phyloP scores from a whole-genome alignment of 2,113 vertebrate genomes.

The Porphyrio hochstetteri region DNA sequence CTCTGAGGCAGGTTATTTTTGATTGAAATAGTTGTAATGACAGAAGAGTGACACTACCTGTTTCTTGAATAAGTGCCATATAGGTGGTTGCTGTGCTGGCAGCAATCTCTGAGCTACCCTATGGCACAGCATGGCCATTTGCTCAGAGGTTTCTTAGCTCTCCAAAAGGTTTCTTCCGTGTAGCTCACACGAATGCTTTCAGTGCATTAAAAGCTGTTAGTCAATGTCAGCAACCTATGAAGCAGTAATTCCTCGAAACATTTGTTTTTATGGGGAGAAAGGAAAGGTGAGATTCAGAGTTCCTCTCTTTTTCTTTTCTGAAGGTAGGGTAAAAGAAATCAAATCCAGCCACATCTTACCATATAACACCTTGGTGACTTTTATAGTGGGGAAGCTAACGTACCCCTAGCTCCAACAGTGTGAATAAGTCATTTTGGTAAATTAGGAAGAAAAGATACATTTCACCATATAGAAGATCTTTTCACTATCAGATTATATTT shows the following conservation, averaged over 20 bases:
- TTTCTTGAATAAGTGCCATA: background rate
- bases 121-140: background rate
- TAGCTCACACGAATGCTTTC: background rate
- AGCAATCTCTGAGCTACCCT: background rate
- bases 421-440: conserved; percentile 50
- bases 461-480: background rate
- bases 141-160: background rate
- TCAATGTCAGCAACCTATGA: background rate
- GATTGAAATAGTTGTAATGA: background rate
- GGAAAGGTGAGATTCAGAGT: background rate
- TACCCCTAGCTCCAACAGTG: background rate
- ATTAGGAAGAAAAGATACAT: conserved; percentile 40
- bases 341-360: background rate
- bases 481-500: conserved; percentile 48
- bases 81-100: background rate
- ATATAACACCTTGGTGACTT: background rate
- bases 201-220: background rate
- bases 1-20: background rate
- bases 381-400: background rate
- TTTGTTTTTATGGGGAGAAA: background rate
- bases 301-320: background rate
- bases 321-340: background rate
- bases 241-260: background rate
- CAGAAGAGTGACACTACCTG: background rate
- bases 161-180: background rate